phyloP scores from a whole-genome alignment of 2,888 invertebrate species.

The Watsonalla cultraria region DNA sequence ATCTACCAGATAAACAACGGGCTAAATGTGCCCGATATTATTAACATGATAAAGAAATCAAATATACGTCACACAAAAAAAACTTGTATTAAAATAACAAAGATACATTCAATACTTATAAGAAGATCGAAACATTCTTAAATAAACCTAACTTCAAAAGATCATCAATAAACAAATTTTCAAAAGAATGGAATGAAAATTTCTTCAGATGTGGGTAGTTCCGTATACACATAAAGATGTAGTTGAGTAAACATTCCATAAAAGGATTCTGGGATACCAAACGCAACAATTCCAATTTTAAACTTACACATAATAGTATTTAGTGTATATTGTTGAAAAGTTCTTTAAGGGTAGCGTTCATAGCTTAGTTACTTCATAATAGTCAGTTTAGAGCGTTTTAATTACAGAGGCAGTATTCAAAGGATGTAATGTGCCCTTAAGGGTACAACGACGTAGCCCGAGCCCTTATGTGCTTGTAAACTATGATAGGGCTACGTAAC shows the following conservation, averaged over 20 bases:
- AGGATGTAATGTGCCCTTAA: slow-evolving; percentile 70
- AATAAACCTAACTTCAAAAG: too few species aligned
- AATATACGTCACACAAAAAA: too few species aligned
- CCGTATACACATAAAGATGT: background rate
- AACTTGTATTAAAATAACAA: too few species aligned
- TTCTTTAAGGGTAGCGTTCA: slow-evolving; percentile 37
- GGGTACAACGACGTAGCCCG: slow-evolving; percentile 39
- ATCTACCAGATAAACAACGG: too few species aligned
- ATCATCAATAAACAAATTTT: too few species aligned
- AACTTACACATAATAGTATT: slow-evolving; percentile 4
- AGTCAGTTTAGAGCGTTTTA: slow-evolving; percentile 72
- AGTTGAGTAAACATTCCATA: background rate
- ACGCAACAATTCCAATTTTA: background rate
- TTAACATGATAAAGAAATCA: too few species aligned
- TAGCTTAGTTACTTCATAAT: slow-evolving; percentile 55
- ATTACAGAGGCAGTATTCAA: slow-evolving; percentile 67
- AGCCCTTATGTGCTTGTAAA: slow-evolving; percentile 60
- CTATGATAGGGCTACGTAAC: slow-evolving; percentile 52
- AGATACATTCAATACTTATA: too few species aligned
- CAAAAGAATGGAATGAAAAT: too few species aligned
- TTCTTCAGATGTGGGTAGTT: too few species aligned
- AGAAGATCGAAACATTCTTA: too few species aligned
- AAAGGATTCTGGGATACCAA: background rate
- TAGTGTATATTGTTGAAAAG: slow-evolving; percentile 26
- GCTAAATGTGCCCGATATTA: too few species aligned